Evolutionary conservation across 2,888 invertebrate species (phyloP).

Genomic region (Zelleria hepariella): DNA sequence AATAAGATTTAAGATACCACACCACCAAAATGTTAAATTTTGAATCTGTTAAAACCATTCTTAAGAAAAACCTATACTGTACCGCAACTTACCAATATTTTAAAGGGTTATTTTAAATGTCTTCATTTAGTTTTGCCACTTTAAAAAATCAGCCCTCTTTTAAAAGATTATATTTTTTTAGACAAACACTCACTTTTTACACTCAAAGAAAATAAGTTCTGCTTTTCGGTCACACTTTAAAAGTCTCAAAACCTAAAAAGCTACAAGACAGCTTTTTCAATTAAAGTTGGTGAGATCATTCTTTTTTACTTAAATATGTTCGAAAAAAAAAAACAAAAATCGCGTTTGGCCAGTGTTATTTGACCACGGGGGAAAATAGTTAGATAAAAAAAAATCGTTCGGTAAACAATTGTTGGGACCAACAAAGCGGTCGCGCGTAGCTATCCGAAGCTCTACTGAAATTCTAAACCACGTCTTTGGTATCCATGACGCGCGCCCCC

Average conservation of each 20-base stretch:
- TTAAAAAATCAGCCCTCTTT: conserved; percentile 20
- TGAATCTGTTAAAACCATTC: conserved; percentile 45
- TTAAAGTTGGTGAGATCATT: neutral
- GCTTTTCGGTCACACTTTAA: too few species aligned
- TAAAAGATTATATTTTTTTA: conserved; percentile 3
- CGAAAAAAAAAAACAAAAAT: neutral
- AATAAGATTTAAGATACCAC: conserved; percentile 37
- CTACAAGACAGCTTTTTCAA: conserved; percentile 4
- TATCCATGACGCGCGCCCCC: conserved; percentile 71
- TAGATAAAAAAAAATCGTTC: conserved; percentile 47
- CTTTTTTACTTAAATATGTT: neutral
- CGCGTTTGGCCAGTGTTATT: conserved; percentile 9
- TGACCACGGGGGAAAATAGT: conserved; percentile 17
- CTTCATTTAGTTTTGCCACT: conserved; percentile 12
- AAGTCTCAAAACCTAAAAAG: neutral
- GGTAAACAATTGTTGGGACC: conserved; percentile 61
- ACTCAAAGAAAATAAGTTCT: neutral
- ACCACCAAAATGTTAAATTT: conserved; percentile 48
- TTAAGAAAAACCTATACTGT: conserved; percentile 26
- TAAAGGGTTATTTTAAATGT: neutral
- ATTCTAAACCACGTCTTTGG: conserved; percentile 70
- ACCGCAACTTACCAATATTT: conserved; percentile 56
- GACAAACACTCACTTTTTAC: neutral
- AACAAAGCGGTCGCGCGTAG: conserved; percentile 68
- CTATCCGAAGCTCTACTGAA: conserved; percentile 72